These are phyloP conservation scores for Ptychobarbus kaznakovi DNA, from an alignment of 2,797 vertebrate species.

Conservation along the genomic window DNA sequence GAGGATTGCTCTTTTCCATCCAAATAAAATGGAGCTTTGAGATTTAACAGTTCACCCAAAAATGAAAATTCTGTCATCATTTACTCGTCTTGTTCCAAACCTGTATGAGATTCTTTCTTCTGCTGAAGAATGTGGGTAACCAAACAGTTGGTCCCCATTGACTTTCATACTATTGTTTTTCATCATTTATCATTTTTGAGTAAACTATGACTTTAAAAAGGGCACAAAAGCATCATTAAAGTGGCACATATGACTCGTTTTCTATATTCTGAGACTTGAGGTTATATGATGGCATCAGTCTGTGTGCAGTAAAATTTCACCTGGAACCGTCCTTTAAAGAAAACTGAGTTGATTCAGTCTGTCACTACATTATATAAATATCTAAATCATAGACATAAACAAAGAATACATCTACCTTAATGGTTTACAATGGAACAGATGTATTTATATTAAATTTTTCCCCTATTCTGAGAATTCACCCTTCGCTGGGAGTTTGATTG, in stretches of 20 bases:
- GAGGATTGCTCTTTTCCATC: neutral
- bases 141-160: no score
- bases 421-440: neutral
- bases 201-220: no score
- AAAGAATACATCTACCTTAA: neutral
- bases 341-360: neutral
- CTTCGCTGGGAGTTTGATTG: neutral
- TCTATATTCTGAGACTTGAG: no score
- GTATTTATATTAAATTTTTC: neutral
- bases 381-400: neutral
- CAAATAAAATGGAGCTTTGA: neutral
- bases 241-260: no score
- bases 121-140: no score
- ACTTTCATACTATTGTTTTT: no score
- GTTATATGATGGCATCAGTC: no score
- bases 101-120: no score
- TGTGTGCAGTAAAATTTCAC: no score
- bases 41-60: neutral
- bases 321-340: no score
- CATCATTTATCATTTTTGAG: no score
- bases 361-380: neutral
- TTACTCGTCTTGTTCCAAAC: neutral
- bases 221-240: no score
- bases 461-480: neutral
- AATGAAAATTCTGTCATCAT: neutral